Base-by-base conservation (phyloP, 1,140 invertebrate genomes). In the Trichonephila inaurata region DNA sequence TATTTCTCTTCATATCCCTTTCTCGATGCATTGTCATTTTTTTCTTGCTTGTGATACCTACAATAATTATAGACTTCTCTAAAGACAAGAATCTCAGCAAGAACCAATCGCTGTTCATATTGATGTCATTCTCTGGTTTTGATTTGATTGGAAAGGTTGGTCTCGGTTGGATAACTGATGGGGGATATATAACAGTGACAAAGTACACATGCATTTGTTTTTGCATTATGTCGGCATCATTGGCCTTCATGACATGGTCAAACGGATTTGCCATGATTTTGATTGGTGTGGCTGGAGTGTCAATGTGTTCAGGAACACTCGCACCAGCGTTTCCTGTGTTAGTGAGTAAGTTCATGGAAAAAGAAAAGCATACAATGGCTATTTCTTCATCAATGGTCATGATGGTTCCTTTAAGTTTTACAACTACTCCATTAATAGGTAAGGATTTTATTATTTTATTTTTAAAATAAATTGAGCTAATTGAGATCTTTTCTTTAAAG, bases 391-490 rank as follows among this genome's bases (percentile, higher is more conserved):
- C 58, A 33, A 12, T n/a, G 58, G n/a, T 85, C 6, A 6, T 85
- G 12, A 24, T n/a, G 21, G 83, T 61, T 0, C 83, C 83, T 24
- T 21, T 85, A 5, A 58, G 44, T 58, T 85, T 85, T 21, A 16
- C 51, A 60, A 24, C 58, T 7, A 60, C 83, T 60, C 58, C 83
- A 5, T 85, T 85, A 61, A 85, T 85, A 60, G 83, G 83, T 85
- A 61, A 85, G 51, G 14, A 61, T 24, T 16, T 3, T 2, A 16
- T 81, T 28, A 33, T 33, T 64, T 19, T 64, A 6, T 6, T 64
- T 64, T 64, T 19, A 40, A 40, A 40, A 40, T 40, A 40, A 40
- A 40, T 40, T 3, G 33, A 40, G 33, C n/a, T 33, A 24, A 40
- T 77, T 40, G n/a, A 16, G 21, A 3, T 77, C 6, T 10, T 28